Base-by-base conservation (phyloP, 2,888 invertebrate species). In the Muschampia staudingeri region DNA sequence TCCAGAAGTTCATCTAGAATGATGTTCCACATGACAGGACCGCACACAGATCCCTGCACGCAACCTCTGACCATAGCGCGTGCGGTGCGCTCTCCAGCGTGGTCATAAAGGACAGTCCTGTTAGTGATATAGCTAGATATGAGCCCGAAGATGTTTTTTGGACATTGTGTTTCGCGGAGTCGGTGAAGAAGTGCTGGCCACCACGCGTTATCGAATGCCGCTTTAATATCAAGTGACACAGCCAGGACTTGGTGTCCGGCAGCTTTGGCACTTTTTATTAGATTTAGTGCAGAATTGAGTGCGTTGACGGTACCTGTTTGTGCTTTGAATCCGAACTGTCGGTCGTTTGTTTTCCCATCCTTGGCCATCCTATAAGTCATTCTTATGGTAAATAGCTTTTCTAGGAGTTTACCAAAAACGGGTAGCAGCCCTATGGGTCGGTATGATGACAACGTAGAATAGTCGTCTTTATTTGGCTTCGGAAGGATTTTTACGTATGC, bases 401-500 rank as follows among this genome's bases (percentile, higher is more conserved):
- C 88, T 0, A 89, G 80, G 2, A 85, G 30, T 40, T 89, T 90
- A 0, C 88, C 88, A 12, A 88, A 85, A 0, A 88, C 84, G 4
- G 61, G 61, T 4, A 61, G 11, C 61, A 73, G 8, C 0, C 73
- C 73, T 9, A 44, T 89, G 0, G 89, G 90, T n/a, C 90, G 65
- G 76, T 76, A 88, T 1, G 88, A 83, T 0, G 82, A 80, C 0
- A 81, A 11, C 16, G 75, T 37, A 16, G 67, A 37, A 19, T 73
- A 73, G n/a, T 84, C 84, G 0, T 76, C 72, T 72, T 88, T 89
- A 2, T 67, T 76, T 0, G 87, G 84, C 78, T 91, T 90, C 0
- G 89, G 90, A 0, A 91, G 87, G 11, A 88, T 86, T 76, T 87
- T 89, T 0, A 87, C 82, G 16, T 76, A 82, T 0, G 71, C 76